Base-by-base conservation (phyloP, 2,888 invertebrate genomes). In the Apotomis capreana region DNA sequence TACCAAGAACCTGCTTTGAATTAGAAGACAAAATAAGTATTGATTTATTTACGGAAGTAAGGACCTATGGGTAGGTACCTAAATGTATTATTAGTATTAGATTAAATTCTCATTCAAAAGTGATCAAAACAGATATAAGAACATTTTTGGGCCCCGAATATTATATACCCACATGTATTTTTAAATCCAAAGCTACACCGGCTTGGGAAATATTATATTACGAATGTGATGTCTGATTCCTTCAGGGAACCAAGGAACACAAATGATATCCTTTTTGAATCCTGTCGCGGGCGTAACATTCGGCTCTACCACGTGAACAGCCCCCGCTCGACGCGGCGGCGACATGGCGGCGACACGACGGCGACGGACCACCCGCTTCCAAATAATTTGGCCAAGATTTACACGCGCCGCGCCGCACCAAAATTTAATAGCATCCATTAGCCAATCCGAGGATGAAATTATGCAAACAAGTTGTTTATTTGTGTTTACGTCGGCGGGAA, bases 381-480 rank as follows among this genome's bases (percentile, higher is more conserved):
- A 57, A 59, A 58, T 65, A 73, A 72, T 73, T 70, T 62, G 69
- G 26, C 68, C 65, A 40, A 74, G 67, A 73, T 74, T 63, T 74
- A 70, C 73, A 61, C 55, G 71, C 51, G 44, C 52, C 52, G 68
- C 61, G 65, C 46, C 57, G 59, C 44, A 67, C 69, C 46, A 63
- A 68, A 73, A 70, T 71, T 74, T 74, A 69, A 70, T 62, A 69
- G 68, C 72, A 55, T 59, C 75, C 74, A 74, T 75, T 75, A 75
- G 74, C 55, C 71, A 63, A 71, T 55, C 69, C 74, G 63, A 65
- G 74, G 74, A 72, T 75, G 72, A 76, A 76, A 75, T 76, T 76
- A 76, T 76, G 76, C 76, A 75, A 75, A 75, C 74, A 71, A 75
- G 70, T 71, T 70, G 74, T 73, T 74, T 76, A 75, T 76, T 76